A percentile compares a stretch with the other conserved stretches of the same genome.
Conservation (phyloP, 2,888 invertebrate species). For the Epinotia demarniana region DNA sequence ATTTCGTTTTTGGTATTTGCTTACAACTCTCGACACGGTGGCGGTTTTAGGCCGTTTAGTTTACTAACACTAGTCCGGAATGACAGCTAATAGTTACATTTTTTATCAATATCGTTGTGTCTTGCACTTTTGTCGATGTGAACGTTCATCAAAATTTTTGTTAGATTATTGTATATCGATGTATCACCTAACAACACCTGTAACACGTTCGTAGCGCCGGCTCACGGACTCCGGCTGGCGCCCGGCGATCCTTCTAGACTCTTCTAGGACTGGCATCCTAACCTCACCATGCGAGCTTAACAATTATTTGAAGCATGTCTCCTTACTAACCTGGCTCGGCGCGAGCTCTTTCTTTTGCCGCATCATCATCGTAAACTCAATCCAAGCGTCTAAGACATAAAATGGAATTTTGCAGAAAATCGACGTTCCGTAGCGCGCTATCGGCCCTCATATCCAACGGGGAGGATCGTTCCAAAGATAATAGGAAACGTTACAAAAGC, state of each 20-base stretch:
- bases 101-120: constrained; percentile 70
- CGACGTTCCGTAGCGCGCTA: constrained; percentile 85
- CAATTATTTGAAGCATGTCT: constrained; percentile 83
- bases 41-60: constrained; percentile 83
- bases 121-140: constrained; percentile 70
- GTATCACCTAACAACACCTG: constrained; percentile 82
- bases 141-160: constrained; percentile 78
- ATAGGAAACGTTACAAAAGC: constrained; percentile 88
- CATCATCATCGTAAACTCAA: constrained; percentile 74
- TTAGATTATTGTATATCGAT: constrained; percentile 81
- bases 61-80: constrained; percentile 77
- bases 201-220: constrained; percentile 64
- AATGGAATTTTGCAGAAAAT: constrained; percentile 85
- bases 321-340: constrained; percentile 81
- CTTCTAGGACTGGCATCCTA: constrained; percentile 79
- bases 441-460: constrained; percentile 84
- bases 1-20: constrained; percentile 85
- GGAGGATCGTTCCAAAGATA: constrained; percentile 86
- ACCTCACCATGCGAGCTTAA: constrained; percentile 83
- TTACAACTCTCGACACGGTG: constrained; percentile 80
- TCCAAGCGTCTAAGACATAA: constrained; percentile 80
- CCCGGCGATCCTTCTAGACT: constrained; percentile 73
- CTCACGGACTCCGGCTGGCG: constrained; percentile 66
- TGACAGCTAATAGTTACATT: constrained; percentile 78
- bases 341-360: constrained; percentile 82